Conservation (phyloP, 2,113 vertebrate genomes). For the Lepus timidus region DNA sequence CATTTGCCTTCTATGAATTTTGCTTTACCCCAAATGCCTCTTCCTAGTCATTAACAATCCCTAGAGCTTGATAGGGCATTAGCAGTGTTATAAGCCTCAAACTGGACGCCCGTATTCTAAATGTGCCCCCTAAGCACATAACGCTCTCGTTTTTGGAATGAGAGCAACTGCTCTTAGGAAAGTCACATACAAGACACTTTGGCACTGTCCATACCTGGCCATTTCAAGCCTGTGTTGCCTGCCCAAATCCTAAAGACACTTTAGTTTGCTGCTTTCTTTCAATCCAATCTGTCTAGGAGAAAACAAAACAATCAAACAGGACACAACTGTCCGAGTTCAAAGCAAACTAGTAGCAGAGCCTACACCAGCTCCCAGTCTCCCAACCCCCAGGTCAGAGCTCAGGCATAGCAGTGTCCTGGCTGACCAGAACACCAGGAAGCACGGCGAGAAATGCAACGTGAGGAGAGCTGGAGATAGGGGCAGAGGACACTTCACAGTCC, state of each 20-base stretch:
- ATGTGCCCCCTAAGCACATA: rapidly evolving
- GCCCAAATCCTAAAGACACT: not conserved
- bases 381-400: not conserved
- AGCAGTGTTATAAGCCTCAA: not conserved
- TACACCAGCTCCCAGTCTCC: not conserved
- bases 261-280: not conserved
- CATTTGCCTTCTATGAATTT: not conserved
- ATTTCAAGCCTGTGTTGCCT: not conserved
- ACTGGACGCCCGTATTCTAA: not conserved
- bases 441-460: not conserved
- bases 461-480: not conserved
- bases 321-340: not conserved
- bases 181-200: too few species aligned
- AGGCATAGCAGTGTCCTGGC: not conserved
- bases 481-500: not conserved
- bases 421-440: not conserved
- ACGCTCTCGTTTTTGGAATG: not conserved
- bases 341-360: not conserved
- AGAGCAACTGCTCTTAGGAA: not conserved
- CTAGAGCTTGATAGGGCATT: not conserved
- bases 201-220: not conserved
- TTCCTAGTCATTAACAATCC: not conserved
- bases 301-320: not conserved
- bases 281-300: not conserved
- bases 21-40: not conserved